A percentile compares a stretch with the other conserved stretches of the same genome.
phyloP scores from a whole-genome alignment of 2,797 vertebrate genomes.

The Gallirallus australis region DNA sequence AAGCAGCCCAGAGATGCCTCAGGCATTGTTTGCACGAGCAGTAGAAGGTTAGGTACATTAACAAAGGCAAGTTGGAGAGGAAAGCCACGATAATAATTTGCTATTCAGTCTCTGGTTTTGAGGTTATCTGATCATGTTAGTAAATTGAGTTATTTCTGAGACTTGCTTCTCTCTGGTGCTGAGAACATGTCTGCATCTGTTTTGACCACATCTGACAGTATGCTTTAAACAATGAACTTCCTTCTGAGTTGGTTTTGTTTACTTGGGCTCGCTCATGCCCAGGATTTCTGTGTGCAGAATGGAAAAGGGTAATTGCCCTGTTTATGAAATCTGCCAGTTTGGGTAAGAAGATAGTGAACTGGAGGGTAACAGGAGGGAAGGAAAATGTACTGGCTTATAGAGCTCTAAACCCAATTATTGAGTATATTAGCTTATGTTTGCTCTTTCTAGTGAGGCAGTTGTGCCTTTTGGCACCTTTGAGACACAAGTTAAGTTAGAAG shows the following conservation, averaged over 20 bases:
- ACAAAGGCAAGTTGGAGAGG: not conserved
- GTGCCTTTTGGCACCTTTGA: not conserved
- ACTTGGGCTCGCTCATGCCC: not conserved
- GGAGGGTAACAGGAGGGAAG: not conserved
- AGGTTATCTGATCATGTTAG: not conserved
- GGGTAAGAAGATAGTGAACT: not conserved
- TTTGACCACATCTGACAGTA: conserved; percentile 25
- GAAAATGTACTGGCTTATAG: not conserved
- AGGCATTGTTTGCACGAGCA: not conserved
- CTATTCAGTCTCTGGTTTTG: not conserved
- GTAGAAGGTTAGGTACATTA: not conserved
- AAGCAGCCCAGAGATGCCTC: not conserved
- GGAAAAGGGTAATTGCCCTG: not conserved
- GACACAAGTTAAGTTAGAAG: not conserved
- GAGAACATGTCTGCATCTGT: conserved; percentile 17
- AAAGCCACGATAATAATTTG: not conserved
- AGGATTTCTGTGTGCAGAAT: not conserved
- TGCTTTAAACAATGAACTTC: not conserved
- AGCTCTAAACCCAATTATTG: not conserved
- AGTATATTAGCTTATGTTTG: not conserved
- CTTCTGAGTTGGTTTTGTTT: not conserved
- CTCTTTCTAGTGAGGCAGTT: not conserved
- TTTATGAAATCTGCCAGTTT: not conserved
- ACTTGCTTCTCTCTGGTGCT: not conserved
- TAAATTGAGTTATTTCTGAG: conserved; percentile 26